phyloP scores from a whole-genome alignment of 2,888 invertebrate genomes.

The Oscheius sp. region DNA sequence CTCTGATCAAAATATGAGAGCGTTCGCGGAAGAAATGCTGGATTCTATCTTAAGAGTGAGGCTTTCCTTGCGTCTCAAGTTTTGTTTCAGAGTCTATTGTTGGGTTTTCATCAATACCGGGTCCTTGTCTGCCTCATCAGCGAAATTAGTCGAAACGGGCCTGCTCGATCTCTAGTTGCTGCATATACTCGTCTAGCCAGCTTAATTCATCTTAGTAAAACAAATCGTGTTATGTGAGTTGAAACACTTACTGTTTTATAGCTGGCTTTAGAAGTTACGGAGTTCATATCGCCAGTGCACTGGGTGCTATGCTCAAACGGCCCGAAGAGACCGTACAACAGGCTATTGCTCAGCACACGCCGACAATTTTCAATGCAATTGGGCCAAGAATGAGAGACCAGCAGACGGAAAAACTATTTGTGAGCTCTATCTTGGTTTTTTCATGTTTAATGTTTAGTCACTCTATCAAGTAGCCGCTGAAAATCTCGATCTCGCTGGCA shows the following conservation, averaged over 20 bases:
- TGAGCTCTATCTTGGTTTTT: not conserved
- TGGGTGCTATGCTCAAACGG: slow-evolving; percentile 27
- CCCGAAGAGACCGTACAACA: slow-evolving; percentile 33
- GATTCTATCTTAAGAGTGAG: slow-evolving; percentile 32
- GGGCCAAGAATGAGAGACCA: slow-evolving; percentile 34
- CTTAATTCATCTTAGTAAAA: slow-evolving; percentile 20
- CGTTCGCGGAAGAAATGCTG: slow-evolving; percentile 33
- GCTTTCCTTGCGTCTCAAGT: not conserved
- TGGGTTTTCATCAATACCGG: slow-evolving; percentile 34
- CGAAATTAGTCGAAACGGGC: slow-evolving; percentile 29
- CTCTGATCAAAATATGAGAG: slow-evolving; percentile 20
- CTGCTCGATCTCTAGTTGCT: slow-evolving; percentile 27
- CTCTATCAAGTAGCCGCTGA: slow-evolving; percentile 34
- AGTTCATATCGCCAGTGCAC: slow-evolving; percentile 19
- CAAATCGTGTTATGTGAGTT: slow-evolving; percentile 23
- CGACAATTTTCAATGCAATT: slow-evolving; percentile 22
- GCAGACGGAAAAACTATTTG: slow-evolving; percentile 27
- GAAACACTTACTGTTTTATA: not conserved
- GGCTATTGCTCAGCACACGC: slow-evolving; percentile 23
- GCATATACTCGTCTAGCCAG: slow-evolving; percentile 25
- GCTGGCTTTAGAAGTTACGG: slow-evolving; percentile 31
- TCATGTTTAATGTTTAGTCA: not conserved
- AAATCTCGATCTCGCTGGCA: slow-evolving; percentile 30
- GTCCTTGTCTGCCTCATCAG: slow-evolving; percentile 29
- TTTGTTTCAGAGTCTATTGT: slow-evolving; percentile 10